Percentiles rank a stretch among this genome's conserved stretches.
Evolutionary conservation across 2,797 vertebrate species (phyloP).

Genomic region (Neomorphus geoffroyi): DNA sequence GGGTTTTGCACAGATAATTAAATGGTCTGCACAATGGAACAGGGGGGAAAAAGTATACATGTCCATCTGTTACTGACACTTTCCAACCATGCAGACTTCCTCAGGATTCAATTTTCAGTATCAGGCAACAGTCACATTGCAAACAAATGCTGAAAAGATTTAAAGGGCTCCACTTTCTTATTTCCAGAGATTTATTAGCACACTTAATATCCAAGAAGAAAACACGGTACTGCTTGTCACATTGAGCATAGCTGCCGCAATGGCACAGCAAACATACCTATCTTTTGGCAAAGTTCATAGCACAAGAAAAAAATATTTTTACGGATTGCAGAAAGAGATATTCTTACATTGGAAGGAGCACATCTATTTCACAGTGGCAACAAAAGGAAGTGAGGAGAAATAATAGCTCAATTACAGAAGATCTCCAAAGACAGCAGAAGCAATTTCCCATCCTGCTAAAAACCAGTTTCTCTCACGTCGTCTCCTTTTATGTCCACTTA

Average conservation of each 20-base stretch:
- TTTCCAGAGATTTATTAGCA: background rate
- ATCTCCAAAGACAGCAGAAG: background rate
- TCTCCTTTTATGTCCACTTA: background rate
- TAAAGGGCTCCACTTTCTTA: background rate
- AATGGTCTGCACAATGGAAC: slow-evolving; percentile 77
- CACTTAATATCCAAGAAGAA: background rate
- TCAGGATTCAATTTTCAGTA: background rate
- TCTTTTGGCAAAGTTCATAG: background rate
- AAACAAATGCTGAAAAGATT: background rate
- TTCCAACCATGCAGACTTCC: background rate
- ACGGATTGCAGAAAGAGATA: background rate
- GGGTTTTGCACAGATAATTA: slow-evolving; percentile 75
- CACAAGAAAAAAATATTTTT: background rate
- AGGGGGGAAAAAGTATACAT: background rate
- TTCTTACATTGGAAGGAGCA: background rate
- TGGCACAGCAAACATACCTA: background rate
- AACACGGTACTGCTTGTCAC: background rate
- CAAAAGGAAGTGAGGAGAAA: background rate
- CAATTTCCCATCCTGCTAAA: background rate
- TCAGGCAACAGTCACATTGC: background rate
- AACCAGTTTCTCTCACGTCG: background rate
- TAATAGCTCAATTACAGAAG: background rate
- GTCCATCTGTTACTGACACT: background rate
- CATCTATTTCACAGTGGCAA: rapidly evolving
- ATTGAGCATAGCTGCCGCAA: background rate